phyloP scores from a whole-genome alignment of 2,797 vertebrate species.

The Gambelia wislizenii region DNA sequence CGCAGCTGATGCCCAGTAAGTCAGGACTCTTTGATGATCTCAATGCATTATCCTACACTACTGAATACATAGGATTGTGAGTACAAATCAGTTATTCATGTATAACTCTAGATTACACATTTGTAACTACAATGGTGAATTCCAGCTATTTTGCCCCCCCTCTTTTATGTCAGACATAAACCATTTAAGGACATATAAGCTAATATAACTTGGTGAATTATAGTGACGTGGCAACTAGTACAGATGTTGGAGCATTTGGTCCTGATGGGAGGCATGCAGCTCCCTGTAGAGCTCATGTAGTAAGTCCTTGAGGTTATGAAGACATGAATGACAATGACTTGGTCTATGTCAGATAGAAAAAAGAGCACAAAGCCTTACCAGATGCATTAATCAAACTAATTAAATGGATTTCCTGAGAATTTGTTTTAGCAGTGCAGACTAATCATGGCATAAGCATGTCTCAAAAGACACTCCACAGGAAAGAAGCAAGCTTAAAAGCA shows the following conservation, averaged over 20 bases:
- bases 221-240: background rate
- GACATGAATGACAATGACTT: background rate
- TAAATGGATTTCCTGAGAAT: conserved; percentile 9
- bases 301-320: background rate
- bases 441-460: background rate
- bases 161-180: background rate
- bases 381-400: conserved; percentile 20
- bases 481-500: conserved; percentile 3
- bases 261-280: background rate
- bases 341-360: background rate
- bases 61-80: too few species aligned
- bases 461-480: background rate
- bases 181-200: background rate
- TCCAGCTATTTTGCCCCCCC: too few species aligned
- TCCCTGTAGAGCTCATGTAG: background rate
- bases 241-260: background rate
- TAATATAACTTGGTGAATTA: background rate
- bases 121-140: too few species aligned
- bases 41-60: too few species aligned
- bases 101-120: too few species aligned
- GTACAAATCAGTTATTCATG: too few species aligned
- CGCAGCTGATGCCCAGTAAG: too few species aligned
- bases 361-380: background rate
- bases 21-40: too few species aligned
- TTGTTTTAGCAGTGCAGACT: background rate